A percentile compares a stretch with the other conserved stretches of the same genome.
phyloP scores from a whole-genome alignment of 1,140 invertebrate genomes.

The Drosophila eugracilis region DNA sequence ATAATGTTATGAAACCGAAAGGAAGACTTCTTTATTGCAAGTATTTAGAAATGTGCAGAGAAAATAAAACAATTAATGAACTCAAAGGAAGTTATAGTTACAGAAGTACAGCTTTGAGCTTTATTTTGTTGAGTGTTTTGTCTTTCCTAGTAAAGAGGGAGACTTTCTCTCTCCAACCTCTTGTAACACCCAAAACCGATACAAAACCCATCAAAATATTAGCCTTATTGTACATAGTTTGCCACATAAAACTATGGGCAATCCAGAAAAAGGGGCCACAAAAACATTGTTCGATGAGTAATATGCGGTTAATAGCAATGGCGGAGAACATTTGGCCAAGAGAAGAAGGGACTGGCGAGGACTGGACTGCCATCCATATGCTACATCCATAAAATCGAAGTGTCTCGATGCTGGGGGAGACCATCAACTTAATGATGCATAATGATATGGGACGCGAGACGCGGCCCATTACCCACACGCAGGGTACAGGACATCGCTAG shows the following conservation, averaged over 20 bases:
- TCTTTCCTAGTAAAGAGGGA: no score
- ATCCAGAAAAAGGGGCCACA: conserved; percentile 46
- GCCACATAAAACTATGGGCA: conserved; percentile 52
- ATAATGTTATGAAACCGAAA: neutral
- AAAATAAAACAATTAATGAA: no score
- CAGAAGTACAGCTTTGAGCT: no score
- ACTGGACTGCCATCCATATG: conserved; percentile 41
- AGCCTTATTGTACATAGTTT: conserved; percentile 40
- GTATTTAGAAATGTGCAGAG: neutral
- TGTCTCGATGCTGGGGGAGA: conserved; percentile 47
- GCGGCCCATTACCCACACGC: conserved; percentile 75
- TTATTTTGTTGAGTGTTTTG: no score
- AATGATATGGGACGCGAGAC: conserved; percentile 79
- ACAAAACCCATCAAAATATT: conserved; percentile 42
- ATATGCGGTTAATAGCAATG: conserved; percentile 72
- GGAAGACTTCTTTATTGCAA: neutral
- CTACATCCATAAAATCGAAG: conserved; percentile 73
- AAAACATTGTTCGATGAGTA: conserved; percentile 76
- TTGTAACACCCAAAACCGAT: conserved; percentile 3
- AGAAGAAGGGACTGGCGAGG: no score
- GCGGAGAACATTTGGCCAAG: conserved; percentile 20
- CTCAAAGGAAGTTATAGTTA: no score
- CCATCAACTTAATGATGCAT: conserved; percentile 82
- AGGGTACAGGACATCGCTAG: conserved; percentile 40
- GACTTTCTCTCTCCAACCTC: no score